Evolutionary conservation across 2,888 invertebrate species (phyloP), one percentile per base, ranked within the genome.

Genomic region (Romanomermis culicivorax): DNA sequence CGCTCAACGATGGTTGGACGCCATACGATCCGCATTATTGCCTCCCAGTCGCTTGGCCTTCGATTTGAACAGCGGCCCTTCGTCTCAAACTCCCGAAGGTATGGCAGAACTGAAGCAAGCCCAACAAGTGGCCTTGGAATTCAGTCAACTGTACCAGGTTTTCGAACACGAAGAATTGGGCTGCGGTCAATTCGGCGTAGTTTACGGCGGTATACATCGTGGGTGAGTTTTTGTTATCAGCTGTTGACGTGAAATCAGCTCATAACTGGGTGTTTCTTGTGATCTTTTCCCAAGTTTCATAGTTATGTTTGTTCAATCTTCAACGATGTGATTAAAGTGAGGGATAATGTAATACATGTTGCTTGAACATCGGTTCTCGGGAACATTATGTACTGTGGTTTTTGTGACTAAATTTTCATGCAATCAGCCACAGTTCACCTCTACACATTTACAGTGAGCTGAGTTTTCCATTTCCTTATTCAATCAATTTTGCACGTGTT

Each of bases 161-260:
- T 20, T 83, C 70, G 86, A 91, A 0, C 93, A 95, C 69, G 93
- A 97, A 74, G 84, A 89, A 58, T 77, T 97, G 29, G 97, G 97
- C 54, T 91, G 91, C 1, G 97, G 97, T 0, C 97, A 97, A 74
- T 97, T 97, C 74, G 97, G 97, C 54, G 88, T 89, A 63, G 97
- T 97, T 43, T 97, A 95, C 72, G 91, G 87, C 56, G 95, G 91
- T 65, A 61, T 67, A 29, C 65, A 67, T 43, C 57, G 67, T 23
- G 27, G 50, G 50, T 49, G 11, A 7, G 50, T n/a, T n/a, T 36
- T 7, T 36, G 36, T 36, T 36, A n/a, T n/a, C n/a, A n/a, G n/a
- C n/a, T n/a, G n/a, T n/a, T n/a, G n/a, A n/a, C n/a, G n/a, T n/a
- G n/a, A n/a, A n/a, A n/a, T n/a, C n/a, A n/a, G n/a, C n/a, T 36